Evolutionary conservation across 2,888 invertebrate genomes (phyloP), one percentile per base, ranked within the genome.

Genomic region (Lampropteryx suffumata): DNA sequence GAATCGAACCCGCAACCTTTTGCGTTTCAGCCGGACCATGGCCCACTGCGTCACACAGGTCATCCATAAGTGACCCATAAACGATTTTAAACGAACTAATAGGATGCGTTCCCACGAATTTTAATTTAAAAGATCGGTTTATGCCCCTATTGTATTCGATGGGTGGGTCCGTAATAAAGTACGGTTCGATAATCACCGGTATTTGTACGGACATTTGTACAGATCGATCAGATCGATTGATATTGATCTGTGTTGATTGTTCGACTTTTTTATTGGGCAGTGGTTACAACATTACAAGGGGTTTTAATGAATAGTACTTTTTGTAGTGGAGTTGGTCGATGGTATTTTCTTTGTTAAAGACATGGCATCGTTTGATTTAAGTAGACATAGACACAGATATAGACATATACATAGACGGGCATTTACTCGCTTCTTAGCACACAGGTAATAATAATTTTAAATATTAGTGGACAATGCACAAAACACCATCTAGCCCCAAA

Each of bases 141-240:
- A 43, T 48, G 39, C 47, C 39, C 39, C 43, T 48, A 62, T 59
- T 62, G 61, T 61, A 53, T 64, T 65, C 61, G 62, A 64, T 65
- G 67, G 75, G 73, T 66, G 51, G 47, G 47, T 68, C 62, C 66
- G 58, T 66, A 64, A 75, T 82, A 76, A 78, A 81, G 71, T 77
- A 71, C 76, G 71, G 61, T 69, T 62, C 65, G 73, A 67, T 76
- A 72, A 74, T 71, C 67, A 64, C 61, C 55, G 37, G 42, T 46
- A 57, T 58, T 61, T 67, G 64, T 69, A 69, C 53, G 65, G 69
- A 73, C 56, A 55, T 57, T 61, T 68, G 65, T 69, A 71, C 52
- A 63, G 67, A 72, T 71, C 67, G 67, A 65, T 67, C 45, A 55
- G 21, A 49, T 54, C 46, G 36, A 44, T 57, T 56, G 61, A 56